Evolutionary conservation across 1,140 invertebrate genomes (phyloP).

Genomic region (Ips typographus): DNA sequence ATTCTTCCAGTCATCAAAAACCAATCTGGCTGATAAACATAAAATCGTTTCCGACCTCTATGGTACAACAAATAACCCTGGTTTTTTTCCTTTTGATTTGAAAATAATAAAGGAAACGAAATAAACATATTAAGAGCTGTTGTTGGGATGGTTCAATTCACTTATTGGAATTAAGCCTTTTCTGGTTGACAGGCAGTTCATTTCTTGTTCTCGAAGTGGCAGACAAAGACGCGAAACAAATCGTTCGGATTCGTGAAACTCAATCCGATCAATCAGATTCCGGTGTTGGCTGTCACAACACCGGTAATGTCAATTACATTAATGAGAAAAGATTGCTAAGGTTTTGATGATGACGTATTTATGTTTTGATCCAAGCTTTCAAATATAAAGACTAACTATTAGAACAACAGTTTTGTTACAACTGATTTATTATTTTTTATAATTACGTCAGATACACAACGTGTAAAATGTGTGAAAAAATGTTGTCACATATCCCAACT

Average conservation of each 20-base stretch:
- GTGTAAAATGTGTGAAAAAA: too few relatives aligned
- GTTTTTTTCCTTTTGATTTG: conserved; percentile 8
- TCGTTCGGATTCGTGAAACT: conserved; percentile 38
- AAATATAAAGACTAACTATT: too few relatives aligned
- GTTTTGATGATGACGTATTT: too few relatives aligned
- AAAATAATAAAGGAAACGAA: conserved; percentile 27
- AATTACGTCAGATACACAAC: too few relatives aligned
- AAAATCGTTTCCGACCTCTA: background rate
- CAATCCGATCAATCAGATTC: conserved; percentile 41
- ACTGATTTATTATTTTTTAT: too few relatives aligned
- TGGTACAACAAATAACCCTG: conserved; percentile 6
- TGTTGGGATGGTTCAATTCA: conserved; percentile 2
- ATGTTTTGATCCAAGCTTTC: too few relatives aligned
- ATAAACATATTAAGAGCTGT: conserved; percentile 20
- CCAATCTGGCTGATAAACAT: too few relatives aligned
- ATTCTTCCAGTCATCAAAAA: too few relatives aligned
- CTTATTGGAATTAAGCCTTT: conserved; percentile 13
- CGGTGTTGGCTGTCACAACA: conserved; percentile 36
- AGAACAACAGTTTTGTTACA: too few relatives aligned
- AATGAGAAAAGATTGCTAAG: conserved; percentile 33
- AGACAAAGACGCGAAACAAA: conserved; percentile 33
- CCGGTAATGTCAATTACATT: conserved; percentile 37
- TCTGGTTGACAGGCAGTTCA: conserved; percentile 16
- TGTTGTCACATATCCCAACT: too few relatives aligned
- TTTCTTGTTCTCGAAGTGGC: conserved; percentile 22